phyloP scores from a whole-genome alignment of 2,113 vertebrate species.

The Lamprologus ornatipinnis region DNA sequence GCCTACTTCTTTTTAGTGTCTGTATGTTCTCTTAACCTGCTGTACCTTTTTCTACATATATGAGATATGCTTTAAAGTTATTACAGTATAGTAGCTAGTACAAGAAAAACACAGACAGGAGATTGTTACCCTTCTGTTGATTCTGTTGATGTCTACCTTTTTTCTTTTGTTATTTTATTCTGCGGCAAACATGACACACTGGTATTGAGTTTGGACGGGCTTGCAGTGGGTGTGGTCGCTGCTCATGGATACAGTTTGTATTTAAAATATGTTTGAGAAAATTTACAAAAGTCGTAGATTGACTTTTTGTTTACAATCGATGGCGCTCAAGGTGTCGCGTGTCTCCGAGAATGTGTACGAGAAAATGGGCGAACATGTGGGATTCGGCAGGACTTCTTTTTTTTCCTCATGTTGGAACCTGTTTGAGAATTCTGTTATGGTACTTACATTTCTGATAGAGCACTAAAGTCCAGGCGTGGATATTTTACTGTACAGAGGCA shows the following conservation, averaged over 20 bases:
- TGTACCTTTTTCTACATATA: not conserved
- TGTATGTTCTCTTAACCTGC: not conserved
- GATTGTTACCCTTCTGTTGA: not conserved
- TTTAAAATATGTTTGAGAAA: not conserved
- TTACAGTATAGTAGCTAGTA: not conserved
- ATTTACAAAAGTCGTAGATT: not conserved
- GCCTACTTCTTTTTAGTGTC: not conserved
- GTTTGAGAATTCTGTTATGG: not conserved
- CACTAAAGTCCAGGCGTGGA: not conserved
- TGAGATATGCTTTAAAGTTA: not conserved
- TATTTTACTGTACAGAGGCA: not conserved
- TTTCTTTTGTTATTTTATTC: slow-evolving; percentile 66
- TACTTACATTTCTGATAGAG: not conserved
- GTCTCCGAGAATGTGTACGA: not conserved
- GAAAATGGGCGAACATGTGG: not conserved
- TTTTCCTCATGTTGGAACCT: not conserved
- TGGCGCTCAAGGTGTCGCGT: not conserved
- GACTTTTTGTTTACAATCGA: not conserved
- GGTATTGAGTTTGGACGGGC: not conserved
- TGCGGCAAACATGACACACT: not conserved
- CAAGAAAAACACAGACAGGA: not conserved
- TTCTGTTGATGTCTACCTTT: not conserved
- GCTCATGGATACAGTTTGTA: not conserved
- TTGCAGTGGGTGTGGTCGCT: not conserved
- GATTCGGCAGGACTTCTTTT: not conserved